Evolutionary conservation across 2,888 invertebrate genomes (phyloP).

Genomic region (Portevinia maculata): DNA sequence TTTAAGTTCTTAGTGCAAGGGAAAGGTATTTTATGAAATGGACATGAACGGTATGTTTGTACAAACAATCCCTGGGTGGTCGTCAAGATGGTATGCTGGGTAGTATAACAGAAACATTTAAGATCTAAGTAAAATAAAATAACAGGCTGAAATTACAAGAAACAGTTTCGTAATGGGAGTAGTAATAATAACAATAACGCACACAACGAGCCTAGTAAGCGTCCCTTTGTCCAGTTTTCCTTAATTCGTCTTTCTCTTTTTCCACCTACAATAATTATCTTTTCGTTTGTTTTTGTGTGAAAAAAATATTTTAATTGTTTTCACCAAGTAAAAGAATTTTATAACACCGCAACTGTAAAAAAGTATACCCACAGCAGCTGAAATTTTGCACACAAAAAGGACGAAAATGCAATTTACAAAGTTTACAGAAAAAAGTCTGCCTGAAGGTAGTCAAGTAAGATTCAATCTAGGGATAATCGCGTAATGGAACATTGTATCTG

Average conservation of each 20-base stretch:
- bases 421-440: constrained; percentile 8
- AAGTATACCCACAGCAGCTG: constrained; percentile 54
- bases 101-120: constrained; percentile 19
- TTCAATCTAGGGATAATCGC: constrained; percentile 73
- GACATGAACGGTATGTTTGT: constrained; percentile 47
- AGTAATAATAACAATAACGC: constrained; percentile 69
- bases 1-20: constrained; percentile 32
- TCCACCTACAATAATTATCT: neutral
- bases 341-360: constrained; percentile 49
- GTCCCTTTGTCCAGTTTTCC: constrained; percentile 47
- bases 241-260: neutral
- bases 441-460: constrained; percentile 66
- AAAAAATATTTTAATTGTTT: constrained; percentile 62
- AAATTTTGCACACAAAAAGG: constrained; percentile 33
- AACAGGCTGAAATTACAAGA: constrained; percentile 1
- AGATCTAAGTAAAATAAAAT: constrained; percentile 13
- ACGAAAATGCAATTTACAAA: constrained; percentile 56
- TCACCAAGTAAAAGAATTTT: constrained; percentile 35
- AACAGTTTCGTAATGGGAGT: constrained; percentile 59
- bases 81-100: constrained; percentile 19
- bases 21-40: constrained; percentile 20
- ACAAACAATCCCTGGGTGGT: constrained; percentile 66
- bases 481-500: constrained; percentile 73
- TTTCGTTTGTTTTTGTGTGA: constrained; percentile 32
- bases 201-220: constrained; percentile 45